Conservation (phyloP, 92 coral and sea anemone genomes). For the Paragorgia papillata region DNA sequence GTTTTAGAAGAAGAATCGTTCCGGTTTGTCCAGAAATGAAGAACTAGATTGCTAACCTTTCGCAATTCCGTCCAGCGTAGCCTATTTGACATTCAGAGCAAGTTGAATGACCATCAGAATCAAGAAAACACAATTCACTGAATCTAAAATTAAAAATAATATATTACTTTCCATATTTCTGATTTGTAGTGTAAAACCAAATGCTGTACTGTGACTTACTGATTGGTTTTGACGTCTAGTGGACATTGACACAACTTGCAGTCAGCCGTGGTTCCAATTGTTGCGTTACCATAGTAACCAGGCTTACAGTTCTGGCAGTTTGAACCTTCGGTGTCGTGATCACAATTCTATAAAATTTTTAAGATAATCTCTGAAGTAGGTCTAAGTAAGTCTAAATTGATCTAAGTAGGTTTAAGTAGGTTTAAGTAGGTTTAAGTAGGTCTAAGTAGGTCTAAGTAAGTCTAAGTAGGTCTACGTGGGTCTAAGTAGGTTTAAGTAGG, state of each 20-base stretch:
- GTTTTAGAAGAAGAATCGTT: neutral
- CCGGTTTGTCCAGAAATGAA: too few relatives aligned
- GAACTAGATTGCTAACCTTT: constrained; percentile 36
- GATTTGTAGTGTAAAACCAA: neutral
- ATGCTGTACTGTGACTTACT: constrained; percentile 54
- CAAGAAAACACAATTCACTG: constrained; percentile 24
- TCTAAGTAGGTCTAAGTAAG: too few relatives aligned
- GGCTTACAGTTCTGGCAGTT: constrained; percentile 67
- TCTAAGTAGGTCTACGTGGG: too few relatives aligned
- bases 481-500: too few relatives aligned
- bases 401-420: too few relatives aligned
- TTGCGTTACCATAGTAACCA: constrained; percentile 95
- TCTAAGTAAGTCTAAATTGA: too few relatives aligned
- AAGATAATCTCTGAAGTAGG: neutral
- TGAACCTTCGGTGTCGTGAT: constrained; percentile 49
- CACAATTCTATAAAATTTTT: constrained; percentile 11
- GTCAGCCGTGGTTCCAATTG: constrained; percentile 67
- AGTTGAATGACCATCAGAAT: constrained; percentile 27
- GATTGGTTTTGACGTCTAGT: constrained; percentile 69
- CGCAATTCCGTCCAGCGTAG: constrained; percentile 88
- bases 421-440: too few relatives aligned
- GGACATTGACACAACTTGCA: constrained; percentile 93
- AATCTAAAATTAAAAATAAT: constrained; percentile 18
- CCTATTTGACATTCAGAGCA: constrained; percentile 48
- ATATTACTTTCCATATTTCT: neutral